Percentiles rank a stretch among this genome's conserved stretches.
Evolutionary conservation across 2,888 invertebrate species (phyloP).

Genomic region (Aporophyla lueneburgensis): DNA sequence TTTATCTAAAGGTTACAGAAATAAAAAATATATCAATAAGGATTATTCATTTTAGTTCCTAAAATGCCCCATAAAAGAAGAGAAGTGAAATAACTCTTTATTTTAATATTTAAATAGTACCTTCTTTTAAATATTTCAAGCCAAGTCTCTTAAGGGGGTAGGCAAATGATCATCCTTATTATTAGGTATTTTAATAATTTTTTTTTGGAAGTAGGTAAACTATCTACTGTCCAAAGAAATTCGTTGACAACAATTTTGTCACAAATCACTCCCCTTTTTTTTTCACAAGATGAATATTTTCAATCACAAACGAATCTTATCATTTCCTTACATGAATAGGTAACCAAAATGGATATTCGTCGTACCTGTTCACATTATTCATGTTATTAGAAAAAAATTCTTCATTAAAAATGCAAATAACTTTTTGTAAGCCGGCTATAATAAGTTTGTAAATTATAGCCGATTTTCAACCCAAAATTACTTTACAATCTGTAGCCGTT

Average conservation of each 20-base stretch:
- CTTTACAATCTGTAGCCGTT: not conserved
- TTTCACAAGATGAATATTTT: not conserved
- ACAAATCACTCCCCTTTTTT: conserved; percentile 28
- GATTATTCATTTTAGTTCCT: conserved; percentile 34
- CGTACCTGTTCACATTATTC: not conserved
- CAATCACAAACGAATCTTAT: not conserved
- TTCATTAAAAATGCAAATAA: not conserved
- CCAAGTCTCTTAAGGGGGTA: not conserved
- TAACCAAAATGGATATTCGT: conserved; percentile 9
- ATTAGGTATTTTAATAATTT: conserved; percentile 25
- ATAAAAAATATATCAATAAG: conserved; percentile 35
- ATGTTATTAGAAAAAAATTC: not conserved
- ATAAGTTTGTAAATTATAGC: not conserved
- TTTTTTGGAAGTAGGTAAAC: conserved; percentile 24
- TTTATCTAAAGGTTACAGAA: conserved; percentile 42
- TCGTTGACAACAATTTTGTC: conserved; percentile 55
- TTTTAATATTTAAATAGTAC: not conserved
- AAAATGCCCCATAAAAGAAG: not conserved
- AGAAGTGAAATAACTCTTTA: not conserved
- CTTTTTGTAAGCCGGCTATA: not conserved
- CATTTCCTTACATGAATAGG: not conserved
- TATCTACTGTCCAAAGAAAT: conserved; percentile 39
- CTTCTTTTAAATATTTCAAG: conserved; percentile 1
- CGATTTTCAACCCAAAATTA: not conserved
- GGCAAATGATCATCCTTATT: conserved; percentile 36